Conservation (phyloP, 2,113 vertebrate species). For the Pterophyllum scalare region DNA sequence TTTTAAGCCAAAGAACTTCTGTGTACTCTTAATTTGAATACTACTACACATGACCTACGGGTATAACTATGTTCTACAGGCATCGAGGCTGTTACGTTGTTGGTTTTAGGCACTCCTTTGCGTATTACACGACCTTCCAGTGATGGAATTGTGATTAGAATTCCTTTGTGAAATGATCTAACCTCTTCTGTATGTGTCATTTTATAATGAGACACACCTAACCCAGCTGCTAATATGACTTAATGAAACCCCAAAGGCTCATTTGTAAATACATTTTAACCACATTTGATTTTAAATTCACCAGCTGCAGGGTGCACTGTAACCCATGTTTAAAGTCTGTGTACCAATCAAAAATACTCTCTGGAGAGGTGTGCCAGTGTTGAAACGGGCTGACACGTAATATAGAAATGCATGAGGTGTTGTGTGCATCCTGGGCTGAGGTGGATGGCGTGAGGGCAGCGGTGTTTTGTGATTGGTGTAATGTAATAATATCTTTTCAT, state of each 20-base stretch:
- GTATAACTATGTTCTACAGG: background rate
- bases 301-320: background rate
- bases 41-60: background rate
- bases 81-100: background rate
- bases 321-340: background rate
- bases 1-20: background rate
- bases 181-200: background rate
- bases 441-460: background rate
- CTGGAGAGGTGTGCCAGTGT: background rate
- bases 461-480: background rate
- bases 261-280: background rate
- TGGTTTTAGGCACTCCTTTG: background rate
- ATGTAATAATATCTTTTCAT: constrained; percentile 28
- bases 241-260: background rate
- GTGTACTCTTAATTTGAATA: background rate
- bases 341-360: constrained; percentile 1
- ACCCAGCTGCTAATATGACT: background rate
- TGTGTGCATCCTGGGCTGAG: background rate
- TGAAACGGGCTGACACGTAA: constrained; percentile 14
- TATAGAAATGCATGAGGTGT: background rate
- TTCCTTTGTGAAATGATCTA: background rate
- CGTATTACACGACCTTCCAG: background rate
- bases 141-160: background rate
- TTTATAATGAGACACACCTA: background rate
- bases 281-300: background rate